phyloP scores from a whole-genome alignment of 2,888 invertebrate species.

The Dexiosoma caninum region DNA sequence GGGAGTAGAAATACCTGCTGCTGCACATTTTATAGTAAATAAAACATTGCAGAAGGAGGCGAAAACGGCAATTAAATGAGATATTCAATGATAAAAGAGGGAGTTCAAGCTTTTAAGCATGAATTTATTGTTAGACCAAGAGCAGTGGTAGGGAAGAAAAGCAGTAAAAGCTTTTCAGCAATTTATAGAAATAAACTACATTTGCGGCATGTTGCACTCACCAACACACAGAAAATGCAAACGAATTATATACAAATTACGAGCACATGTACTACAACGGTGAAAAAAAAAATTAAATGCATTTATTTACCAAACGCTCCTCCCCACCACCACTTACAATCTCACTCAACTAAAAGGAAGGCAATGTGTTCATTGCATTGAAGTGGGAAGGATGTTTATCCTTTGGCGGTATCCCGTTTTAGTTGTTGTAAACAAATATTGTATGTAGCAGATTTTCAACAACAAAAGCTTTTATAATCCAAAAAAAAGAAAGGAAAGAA shows the following conservation, averaged over 20 bases:
- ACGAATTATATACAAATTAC: constrained; percentile 26
- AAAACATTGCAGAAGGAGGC: not conserved
- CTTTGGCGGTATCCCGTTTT: constrained; percentile 52
- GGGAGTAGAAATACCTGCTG: constrained; percentile 1
- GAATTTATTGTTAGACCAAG: not conserved
- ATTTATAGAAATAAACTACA: constrained; percentile 33
- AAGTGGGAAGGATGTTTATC: constrained; percentile 37
- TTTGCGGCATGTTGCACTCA: constrained; percentile 40
- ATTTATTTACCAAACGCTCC: constrained; percentile 37
- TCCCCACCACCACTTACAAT: not conserved
- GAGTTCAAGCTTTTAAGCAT: constrained; percentile 31
- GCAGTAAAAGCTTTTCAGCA: constrained; percentile 44
- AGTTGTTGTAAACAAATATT: constrained; percentile 32
- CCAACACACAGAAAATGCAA: constrained; percentile 1
- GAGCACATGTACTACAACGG: not conserved
- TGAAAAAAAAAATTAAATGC: not conserved
- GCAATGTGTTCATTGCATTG: not conserved
- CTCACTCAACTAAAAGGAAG: not conserved
- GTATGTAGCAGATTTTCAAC: constrained; percentile 19
- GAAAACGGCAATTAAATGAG: not conserved
- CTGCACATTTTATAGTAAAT: constrained; percentile 39
- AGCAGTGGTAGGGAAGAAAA: not conserved
- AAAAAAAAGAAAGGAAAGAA: too few relatives aligned
- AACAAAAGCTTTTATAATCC: constrained; percentile 47
- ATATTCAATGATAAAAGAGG: not conserved